These are phyloP conservation scores for Pleuronectes platessa DNA, from an alignment of 2,113 vertebrate species.

Conservation along the genomic window DNA sequence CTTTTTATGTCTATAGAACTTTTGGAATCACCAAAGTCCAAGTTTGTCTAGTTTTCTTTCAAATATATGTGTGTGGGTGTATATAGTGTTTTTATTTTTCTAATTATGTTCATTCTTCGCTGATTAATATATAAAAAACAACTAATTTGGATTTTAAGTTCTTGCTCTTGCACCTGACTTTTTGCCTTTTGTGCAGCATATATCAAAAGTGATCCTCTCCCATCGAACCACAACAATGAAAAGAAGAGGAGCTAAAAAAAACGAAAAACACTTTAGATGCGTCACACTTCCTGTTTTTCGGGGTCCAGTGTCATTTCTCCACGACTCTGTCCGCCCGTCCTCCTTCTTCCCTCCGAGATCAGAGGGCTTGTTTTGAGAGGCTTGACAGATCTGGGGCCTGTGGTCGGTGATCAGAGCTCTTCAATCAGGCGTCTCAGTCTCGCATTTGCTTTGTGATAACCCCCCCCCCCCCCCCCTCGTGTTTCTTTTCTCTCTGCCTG, in stretches of 20 bases:
- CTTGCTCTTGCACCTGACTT: neutral
- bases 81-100: too few relatives aligned
- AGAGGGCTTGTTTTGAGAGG: slow-evolving; percentile 34
- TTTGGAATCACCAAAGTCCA: too few relatives aligned
- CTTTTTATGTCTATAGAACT: too few relatives aligned
- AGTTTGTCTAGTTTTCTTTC: too few relatives aligned
- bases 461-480: neutral
- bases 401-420: slow-evolving; percentile 28
- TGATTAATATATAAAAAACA: too few relatives aligned
- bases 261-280: neutral
- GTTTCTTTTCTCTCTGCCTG: neutral
- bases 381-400: slow-evolving; percentile 46
- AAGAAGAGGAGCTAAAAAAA: too few relatives aligned
- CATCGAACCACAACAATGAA: too few relatives aligned
- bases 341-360: slow-evolving; percentile 29
- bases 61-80: too few relatives aligned
- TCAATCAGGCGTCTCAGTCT: slow-evolving; percentile 39
- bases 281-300: neutral
- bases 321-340: slow-evolving; percentile 8
- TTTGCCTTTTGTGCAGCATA: neutral
- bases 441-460: slow-evolving; percentile 3
- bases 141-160: neutral
- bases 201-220: too few relatives aligned
- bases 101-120: too few relatives aligned
- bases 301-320: slow-evolving; percentile 3